phyloP scores from a whole-genome alignment of 2,888 invertebrate genomes.

The Cataglyphis livida region DNA sequence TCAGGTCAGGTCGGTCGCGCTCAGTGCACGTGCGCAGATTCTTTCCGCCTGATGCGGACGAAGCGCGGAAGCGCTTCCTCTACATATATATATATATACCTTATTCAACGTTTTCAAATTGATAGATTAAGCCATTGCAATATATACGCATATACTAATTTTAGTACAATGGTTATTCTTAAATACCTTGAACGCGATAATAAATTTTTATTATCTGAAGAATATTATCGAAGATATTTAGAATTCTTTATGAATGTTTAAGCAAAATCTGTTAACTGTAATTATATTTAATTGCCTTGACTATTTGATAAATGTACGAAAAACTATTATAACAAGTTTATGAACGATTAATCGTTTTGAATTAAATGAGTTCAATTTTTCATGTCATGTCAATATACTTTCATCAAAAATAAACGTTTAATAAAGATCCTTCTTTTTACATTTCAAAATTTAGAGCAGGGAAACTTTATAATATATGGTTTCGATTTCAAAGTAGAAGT shows the following conservation, averaged over 20 bases:
- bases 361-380: background rate
- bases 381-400: background rate
- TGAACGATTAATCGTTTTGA: background rate
- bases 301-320: background rate
- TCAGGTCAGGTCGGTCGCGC: constrained; percentile 51
- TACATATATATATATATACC: background rate
- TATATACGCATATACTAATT: background rate
- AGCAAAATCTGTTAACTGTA: background rate
- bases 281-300: background rate
- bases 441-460: background rate
- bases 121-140: background rate
- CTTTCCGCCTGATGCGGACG: constrained; percentile 57
- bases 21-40: constrained; percentile 70
- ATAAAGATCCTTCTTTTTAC: background rate
- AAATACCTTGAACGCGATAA: background rate
- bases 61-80: constrained; percentile 5
- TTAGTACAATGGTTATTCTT: background rate
- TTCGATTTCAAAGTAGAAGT: background rate
- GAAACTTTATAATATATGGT: background rate
- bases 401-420: background rate
- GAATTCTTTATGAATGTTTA: background rate
- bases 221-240: background rate
- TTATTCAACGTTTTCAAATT: constrained; percentile 4
- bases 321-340: background rate
- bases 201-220: background rate